phyloP scores from a whole-genome alignment of 1,140 invertebrate genomes.

The Brachionus manjavacas region DNA sequence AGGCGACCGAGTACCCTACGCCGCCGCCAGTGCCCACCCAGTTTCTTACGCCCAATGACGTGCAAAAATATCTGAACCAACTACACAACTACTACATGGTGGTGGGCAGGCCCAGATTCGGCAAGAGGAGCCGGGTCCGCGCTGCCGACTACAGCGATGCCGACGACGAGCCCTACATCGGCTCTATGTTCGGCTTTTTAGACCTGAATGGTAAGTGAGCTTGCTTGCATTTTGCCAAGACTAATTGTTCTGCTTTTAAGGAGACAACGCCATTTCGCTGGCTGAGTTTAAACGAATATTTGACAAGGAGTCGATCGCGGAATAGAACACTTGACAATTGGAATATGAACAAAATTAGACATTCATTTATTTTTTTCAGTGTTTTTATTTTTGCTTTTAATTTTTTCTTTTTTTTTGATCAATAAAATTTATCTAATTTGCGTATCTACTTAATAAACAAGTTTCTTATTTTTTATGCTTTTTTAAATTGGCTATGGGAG shows the following conservation, averaged over 20 bases:
- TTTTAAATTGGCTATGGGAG: neutral
- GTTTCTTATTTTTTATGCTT: neutral
- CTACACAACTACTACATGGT: slow-evolving; percentile 42
- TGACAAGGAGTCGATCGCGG: neutral
- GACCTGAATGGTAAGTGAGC: neutral
- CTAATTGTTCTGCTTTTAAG: neutral
- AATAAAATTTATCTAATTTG: slow-evolving; percentile 7
- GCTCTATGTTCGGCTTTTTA: neutral
- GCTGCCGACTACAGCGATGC: neutral
- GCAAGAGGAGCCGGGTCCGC: neutral
- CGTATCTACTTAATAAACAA: slow-evolving; percentile 4
- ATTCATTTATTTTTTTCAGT: neutral
- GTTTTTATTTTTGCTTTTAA: neutral
- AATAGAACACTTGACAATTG: neutral
- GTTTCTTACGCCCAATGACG: neutral
- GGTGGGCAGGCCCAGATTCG: slow-evolving; percentile 39
- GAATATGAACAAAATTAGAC: slow-evolving; percentile 3
- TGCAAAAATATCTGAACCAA: slow-evolving; percentile 29
- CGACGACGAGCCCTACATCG: neutral
- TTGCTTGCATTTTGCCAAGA: neutral
- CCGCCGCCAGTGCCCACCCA: neutral
- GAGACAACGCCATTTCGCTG: slow-evolving; percentile 1
- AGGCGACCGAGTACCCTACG: slow-evolving; percentile 30
- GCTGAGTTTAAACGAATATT: slow-evolving; percentile 24
- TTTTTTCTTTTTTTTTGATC: neutral